Base-by-base conservation (phyloP, 2,888 invertebrate species). In the Lordiphosa andalusiaca region DNA sequence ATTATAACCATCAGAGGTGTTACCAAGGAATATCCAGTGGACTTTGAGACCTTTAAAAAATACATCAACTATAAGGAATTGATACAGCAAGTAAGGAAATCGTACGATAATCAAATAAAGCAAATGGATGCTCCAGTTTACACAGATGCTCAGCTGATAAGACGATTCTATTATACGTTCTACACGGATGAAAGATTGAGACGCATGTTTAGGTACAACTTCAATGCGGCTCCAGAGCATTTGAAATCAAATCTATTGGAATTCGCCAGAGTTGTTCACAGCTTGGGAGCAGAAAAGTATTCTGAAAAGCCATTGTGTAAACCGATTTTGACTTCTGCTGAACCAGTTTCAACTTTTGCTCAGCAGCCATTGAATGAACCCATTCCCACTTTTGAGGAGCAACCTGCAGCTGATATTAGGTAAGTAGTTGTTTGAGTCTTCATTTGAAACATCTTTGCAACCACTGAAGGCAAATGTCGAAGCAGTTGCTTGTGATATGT, bases 151-250 rank as follows among this genome's bases (percentile, higher is more conserved):
- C 30, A 44, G 16, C 16, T 44, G 4, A 44, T 44, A 1, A 7
- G 3, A 23, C 13, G 9, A 10, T 64, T 59, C 19, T 68, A 67
- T 38, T n/a, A 46, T 33, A 23, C 40, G 6, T 68, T 64, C 23
- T 68, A 68, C 9, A 21, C 48, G 4, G 13, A 68, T 0, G 12
- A 36, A 4, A n/a, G 13, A 7, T 7, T 61, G 9, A 42, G 57
- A 2, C 23, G 35, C 1, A 21, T 23, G 35, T 65, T 38, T n/a
- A 57, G 55, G 19, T 53, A 13, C 2, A 50, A 58, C 51, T 66
- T 69, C 5, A 40, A 58, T 25, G 39, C 53, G n/a, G 69, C 69
- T 5, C 58, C 69, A 9, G 23, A 9, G 3, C 13, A 46, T 13
- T 10, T 59, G 1, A 19, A 35, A 6, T 7, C 49, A 0, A 42